Evolutionary conservation across 2,888 invertebrate species (phyloP), one percentile per base, ranked within the genome.

Genomic region (Tinea pellionella): DNA sequence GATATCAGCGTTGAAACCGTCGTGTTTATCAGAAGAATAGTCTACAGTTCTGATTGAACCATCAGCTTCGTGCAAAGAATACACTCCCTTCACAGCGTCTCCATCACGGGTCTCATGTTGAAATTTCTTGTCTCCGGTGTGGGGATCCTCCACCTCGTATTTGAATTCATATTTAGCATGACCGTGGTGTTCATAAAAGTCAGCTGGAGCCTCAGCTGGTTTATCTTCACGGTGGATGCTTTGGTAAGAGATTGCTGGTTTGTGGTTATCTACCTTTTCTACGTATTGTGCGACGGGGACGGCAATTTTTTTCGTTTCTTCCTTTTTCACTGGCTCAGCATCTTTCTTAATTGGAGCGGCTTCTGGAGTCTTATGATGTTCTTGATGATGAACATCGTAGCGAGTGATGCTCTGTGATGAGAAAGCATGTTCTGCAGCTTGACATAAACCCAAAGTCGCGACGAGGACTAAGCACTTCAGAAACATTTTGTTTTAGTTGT

Each of bases 81-180:
- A 76, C 65, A 65, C 70, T 55, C 75, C 76, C 67, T 73, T 72
- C 61, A 75, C 75, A 59, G 68, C 69, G 63, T 75, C 74, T 13
- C 75, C 75, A 63, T 76, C 73, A 65, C 76, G 76, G 59, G 66
- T 61, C 68, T 76, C 76, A 61, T 74, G 72, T 67, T 76, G 75
- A 63, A 65, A 67, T 69, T 75, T 76, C 65, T 66, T 64, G 68
- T 76, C 76, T 19, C 69, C 69, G 51, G 75, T 74, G 67, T 75
- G 73, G 1, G 67, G 70, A 64, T 75, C 74, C 57, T 69, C 67
- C 47, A 75, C 74, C 60, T 73, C 70, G 70, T 74, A 74, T 60
- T 66, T 69, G 65, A 74, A 77, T 51, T 72, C 69, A 63, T 74
- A 77, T 61, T 75, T 74, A 2, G 75, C 73, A 41, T 74, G 69